Evolutionary conservation across 2,888 invertebrate genomes (phyloP).

Genomic region (Belgica antarctica): DNA sequence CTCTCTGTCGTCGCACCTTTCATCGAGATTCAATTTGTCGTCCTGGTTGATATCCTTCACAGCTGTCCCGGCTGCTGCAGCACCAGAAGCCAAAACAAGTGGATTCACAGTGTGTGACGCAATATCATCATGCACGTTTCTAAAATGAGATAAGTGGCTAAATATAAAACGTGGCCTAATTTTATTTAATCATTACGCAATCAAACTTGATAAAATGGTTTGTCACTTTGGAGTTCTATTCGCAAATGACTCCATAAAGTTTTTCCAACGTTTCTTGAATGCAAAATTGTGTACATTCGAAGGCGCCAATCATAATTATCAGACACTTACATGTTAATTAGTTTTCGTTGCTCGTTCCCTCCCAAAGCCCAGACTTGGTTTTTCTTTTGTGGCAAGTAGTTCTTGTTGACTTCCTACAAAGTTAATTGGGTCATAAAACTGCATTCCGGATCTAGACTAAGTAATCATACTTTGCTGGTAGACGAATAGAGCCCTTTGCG

Average conservation of each 20-base stretch:
- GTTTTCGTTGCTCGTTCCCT: constrained; percentile 50
- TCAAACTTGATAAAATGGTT: too few species aligned
- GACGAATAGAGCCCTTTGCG: constrained; percentile 51
- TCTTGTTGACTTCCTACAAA: constrained; percentile 35
- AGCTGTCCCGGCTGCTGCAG: neutral
- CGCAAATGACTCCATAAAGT: neutral
- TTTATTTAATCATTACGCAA: constrained; percentile 24
- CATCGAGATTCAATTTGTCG: constrained; percentile 29
- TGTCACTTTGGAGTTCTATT: neutral
- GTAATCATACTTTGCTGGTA: constrained; percentile 49
- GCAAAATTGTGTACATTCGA: neutral
- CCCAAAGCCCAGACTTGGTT: constrained; percentile 54
- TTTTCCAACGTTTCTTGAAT: neutral
- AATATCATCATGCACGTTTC: constrained; percentile 21
- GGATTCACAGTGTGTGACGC: constrained; percentile 17
- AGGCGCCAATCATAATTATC: constrained; percentile 44
- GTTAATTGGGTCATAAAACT: neutral
- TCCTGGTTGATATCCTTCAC: constrained; percentile 8
- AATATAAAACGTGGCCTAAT: neutral
- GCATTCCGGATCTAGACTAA: neutral
- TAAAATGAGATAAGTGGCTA: neutral
- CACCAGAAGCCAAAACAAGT: constrained; percentile 24
- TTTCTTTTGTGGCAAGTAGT: constrained; percentile 48
- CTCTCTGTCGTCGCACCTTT: constrained; percentile 17
- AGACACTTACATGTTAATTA: constrained; percentile 46